Base-by-base conservation (phyloP, 2,797 vertebrate species). In the Serranus cabrilla region DNA sequence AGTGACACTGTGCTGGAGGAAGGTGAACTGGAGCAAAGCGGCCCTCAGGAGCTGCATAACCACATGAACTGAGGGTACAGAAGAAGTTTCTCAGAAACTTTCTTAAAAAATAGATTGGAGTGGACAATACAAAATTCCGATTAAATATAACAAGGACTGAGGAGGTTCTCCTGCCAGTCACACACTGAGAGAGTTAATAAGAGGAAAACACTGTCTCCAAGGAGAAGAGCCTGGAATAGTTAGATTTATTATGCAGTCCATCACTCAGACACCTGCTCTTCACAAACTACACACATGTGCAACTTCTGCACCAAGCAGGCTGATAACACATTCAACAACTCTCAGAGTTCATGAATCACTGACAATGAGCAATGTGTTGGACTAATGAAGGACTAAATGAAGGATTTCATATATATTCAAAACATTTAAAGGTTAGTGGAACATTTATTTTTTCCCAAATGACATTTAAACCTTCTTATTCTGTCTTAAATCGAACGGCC, bases 131-230 rank as follows among this genome's bases (percentile, higher is more conserved):
- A 34, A 34, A 7, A 34, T 34, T 34, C 34, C 7, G 34, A 7
- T 34, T 34, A 34, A 8, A 50, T 27, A 9, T 14, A 27, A 52
- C 7, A 8, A 2, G 42, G 11, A 45, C 25, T 2, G 12, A 63
- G 6, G 20, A n/a, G 17, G 17, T 12, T 2, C 3, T 31, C 49
- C 61, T 52, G 55, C 21, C 61, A 57, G 27, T 65, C 49, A 66
- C 31, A 47, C 43, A 47, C 20, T n/a, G 50, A 58, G 56, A 34
- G 64, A 25, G 76, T 51, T 27, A 58, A 66, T 50, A 71, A 71
- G n/a, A 42, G 8, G 51, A 25, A 42, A 67, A 18, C 54, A 25
- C 23, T 6, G 23, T 55, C 49, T 61, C 67, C 6, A 4, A 2
- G n/a, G 56, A 13, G 14, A 42, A 50, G 5, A 56, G n/a, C n/a